These are phyloP conservation scores for Zelleria hepariella DNA, from an alignment of 2,888 invertebrate genomes.

Conservation along the genomic window DNA sequence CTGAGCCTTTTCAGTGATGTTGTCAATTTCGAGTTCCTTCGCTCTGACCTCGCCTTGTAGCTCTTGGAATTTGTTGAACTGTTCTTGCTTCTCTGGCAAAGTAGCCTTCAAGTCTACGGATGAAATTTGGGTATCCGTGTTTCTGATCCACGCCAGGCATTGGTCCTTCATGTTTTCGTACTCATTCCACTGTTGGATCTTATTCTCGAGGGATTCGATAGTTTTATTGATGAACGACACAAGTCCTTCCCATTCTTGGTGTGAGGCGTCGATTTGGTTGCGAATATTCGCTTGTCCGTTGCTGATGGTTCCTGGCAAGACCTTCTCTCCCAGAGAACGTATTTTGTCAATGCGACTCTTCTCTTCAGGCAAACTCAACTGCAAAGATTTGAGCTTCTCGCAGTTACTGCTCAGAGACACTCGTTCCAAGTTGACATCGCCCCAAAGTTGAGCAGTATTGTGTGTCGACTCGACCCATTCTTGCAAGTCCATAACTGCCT, in stretches of 20 bases:
- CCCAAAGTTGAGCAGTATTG: slow-evolving; percentile 86
- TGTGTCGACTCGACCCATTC: slow-evolving; percentile 91
- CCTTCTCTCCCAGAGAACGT: slow-evolving; percentile 87
- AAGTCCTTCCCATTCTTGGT: slow-evolving; percentile 91
- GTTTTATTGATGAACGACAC: slow-evolving; percentile 82
- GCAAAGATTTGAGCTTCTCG: slow-evolving; percentile 85
- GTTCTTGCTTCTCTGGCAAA: slow-evolving; percentile 85
- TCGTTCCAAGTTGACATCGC: slow-evolving; percentile 86
- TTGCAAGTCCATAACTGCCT: slow-evolving; percentile 87
- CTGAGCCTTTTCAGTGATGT: slow-evolving; percentile 92
- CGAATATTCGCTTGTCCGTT: slow-evolving; percentile 88
- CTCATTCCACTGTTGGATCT: slow-evolving; percentile 92
- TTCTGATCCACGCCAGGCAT: slow-evolving; percentile 88
- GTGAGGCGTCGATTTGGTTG: slow-evolving; percentile 88
- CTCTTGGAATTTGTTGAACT: slow-evolving; percentile 82
- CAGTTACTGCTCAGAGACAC: slow-evolving; percentile 89
- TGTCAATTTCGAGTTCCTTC: slow-evolving; percentile 93
- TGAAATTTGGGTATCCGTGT: slow-evolving; percentile 89
- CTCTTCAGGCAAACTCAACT: slow-evolving; percentile 86
- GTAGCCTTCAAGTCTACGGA: slow-evolving; percentile 89
- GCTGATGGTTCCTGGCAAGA: slow-evolving; percentile 88
- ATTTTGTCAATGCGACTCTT: slow-evolving; percentile 87
- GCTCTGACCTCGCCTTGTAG: slow-evolving; percentile 91
- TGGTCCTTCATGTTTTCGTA: slow-evolving; percentile 90
- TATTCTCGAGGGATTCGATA: slow-evolving; percentile 84